Base-by-base conservation (phyloP, 2,797 vertebrate species). In the Notoglanidium macrostoma region DNA sequence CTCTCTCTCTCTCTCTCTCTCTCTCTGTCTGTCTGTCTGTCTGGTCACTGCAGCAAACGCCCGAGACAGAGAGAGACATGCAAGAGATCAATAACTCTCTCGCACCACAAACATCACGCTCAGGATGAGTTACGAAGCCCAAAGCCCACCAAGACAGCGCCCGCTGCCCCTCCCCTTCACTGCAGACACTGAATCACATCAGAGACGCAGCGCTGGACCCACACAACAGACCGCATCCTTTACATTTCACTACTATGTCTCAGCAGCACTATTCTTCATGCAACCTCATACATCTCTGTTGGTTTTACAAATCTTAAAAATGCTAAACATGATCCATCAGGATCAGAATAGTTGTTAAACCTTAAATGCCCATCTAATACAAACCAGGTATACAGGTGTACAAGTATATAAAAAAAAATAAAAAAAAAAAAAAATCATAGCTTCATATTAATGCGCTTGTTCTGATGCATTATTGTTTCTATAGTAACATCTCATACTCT, bases 11-110 rank as follows among this genome's bases (percentile, higher is more conserved):
- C 85, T 44, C 40, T 63, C 21, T 49, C 77, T 83, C 59, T 14
- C 51, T 49, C 10, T 87, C 73, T 87, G n/a, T n/a, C n/a, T n/a
- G n/a, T 65, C 35, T 40, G 61, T 67, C 40, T n/a, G 29, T 44
- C 21, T 67, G 67, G 85, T 76, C 86, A 80, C 70, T 88, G 85
- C 59, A 83, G 78, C 63, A 85, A 88, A 87, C 65, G 83, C 83
- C 83, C 54, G 8, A 73, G 68, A 54, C 59, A 0, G 63, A 84
- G 67, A 72, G n/a, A 84, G 54, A 73, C 51, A 59, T 44, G 32
- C 23, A 35, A 15, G 32, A 67, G 72, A 87, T 87, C 81, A 12
- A 84, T 87, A 84, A 57, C 72, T 46, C 73, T 84, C 49, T 84
- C 73, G 26, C 35, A 35, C 63, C 59, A 61, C 29, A 59, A 51